Evolutionary conservation across 2,888 invertebrate species (phyloP).

Genomic region (Mechanitis mazaeus): DNA sequence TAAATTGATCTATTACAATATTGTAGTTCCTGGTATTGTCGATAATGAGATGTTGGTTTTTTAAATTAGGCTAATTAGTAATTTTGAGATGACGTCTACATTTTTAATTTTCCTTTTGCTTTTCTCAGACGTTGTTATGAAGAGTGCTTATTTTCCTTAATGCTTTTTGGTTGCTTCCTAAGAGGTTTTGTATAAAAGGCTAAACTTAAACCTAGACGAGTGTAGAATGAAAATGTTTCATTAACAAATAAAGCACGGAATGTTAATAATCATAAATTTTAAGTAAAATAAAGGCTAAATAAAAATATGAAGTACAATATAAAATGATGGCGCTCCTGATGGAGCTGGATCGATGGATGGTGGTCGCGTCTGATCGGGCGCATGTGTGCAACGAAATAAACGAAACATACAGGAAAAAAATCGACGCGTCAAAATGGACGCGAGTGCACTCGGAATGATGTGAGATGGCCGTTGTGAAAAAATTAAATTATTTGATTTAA

Average conservation of each 20-base stretch:
- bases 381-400: constrained; percentile 67
- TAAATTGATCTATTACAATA: not conserved
- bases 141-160: not conserved
- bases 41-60: not conserved
- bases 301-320: constrained; percentile 8
- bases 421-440: constrained; percentile 69
- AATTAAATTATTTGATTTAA: not conserved
- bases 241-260: too few species aligned
- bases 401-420: constrained; percentile 66
- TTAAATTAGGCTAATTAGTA: constrained; percentile 2
- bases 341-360: constrained; percentile 48
- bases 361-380: constrained; percentile 43
- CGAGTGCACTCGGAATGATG: constrained; percentile 32
- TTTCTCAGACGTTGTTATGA: constrained; percentile 2
- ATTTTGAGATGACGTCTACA: not conserved
- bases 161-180: not conserved
- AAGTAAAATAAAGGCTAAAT: too few species aligned
- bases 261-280: too few species aligned
- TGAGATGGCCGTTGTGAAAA: constrained; percentile 35
- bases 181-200: not conserved
- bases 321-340: constrained; percentile 23
- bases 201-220: not conserved
- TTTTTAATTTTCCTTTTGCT: not conserved
- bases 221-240: not conserved
- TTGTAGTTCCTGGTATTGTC: not conserved